A percentile compares a stretch with the other conserved stretches of the same genome.
phyloP scores from a whole-genome alignment of 1,140 invertebrate species.

The Drosophila orosa region DNA sequence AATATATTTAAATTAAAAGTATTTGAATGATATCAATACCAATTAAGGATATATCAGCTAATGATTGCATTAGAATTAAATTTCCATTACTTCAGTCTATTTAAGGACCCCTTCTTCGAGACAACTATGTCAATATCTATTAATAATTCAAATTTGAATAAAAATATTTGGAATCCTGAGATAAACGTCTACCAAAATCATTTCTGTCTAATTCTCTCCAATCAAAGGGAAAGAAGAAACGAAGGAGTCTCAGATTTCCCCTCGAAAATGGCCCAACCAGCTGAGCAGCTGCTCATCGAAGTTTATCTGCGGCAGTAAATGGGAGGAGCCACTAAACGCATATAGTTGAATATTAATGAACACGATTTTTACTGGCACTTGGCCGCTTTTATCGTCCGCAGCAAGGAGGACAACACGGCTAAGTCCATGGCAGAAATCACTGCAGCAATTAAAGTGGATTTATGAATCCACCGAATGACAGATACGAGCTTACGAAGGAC shows the following conservation, averaged over 20 bases:
- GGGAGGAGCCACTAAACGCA: slow-evolving; percentile 47
- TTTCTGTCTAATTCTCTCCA: neutral
- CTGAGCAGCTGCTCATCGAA: slow-evolving; percentile 35
- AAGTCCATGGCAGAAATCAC: slow-evolving; percentile 61
- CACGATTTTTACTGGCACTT: slow-evolving; percentile 72
- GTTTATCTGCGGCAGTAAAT: slow-evolving; percentile 66
- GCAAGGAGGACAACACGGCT: slow-evolving; percentile 53
- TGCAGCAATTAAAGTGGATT: slow-evolving; percentile 81
- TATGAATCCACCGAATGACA: slow-evolving; percentile 71
- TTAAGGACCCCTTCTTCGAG: neutral
- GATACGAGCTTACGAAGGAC: slow-evolving; percentile 5
- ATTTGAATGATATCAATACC: neutral
- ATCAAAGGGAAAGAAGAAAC: neutral
- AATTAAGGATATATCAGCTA: neutral
- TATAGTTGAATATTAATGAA: slow-evolving; percentile 80
- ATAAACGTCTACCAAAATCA: too few relatives aligned
- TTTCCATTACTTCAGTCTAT: neutral
- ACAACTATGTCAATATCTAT: neutral
- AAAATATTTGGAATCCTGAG: neutral
- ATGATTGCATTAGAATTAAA: too few relatives aligned
- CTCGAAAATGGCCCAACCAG: neutral
- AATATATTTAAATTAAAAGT: neutral
- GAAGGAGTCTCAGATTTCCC: neutral
- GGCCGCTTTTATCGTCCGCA: slow-evolving; percentile 55
- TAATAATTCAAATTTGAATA: neutral